Percentiles rank a stretch among this genome's conserved stretches.
Evolutionary conservation across 2,888 invertebrate genomes (phyloP).

Genomic region (Cantharis rustica): DNA sequence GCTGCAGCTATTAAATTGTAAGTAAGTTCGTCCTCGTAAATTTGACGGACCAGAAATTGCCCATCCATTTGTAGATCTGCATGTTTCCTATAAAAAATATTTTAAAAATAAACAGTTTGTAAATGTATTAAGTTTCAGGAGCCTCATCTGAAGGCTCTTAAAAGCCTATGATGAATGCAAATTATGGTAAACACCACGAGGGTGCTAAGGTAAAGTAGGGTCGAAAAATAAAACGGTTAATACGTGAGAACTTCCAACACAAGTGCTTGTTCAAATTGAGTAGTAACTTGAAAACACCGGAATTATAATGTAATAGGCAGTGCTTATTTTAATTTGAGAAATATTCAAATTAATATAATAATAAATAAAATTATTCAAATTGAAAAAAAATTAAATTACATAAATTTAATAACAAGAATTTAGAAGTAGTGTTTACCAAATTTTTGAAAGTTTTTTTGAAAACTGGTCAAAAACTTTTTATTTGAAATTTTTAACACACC

Average conservation of each 20-base stretch:
- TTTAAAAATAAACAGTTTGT: constrained; percentile 1
- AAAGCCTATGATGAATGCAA: background rate
- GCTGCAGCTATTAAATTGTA: constrained; percentile 93
- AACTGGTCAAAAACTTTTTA: too few species aligned
- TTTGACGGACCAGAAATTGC: constrained; percentile 90
- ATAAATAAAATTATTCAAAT: background rate
- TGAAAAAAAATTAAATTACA: too few species aligned
- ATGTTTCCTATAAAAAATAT: constrained; percentile 72
- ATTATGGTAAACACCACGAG: background rate
- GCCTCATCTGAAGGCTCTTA: background rate
- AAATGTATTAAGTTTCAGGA: background rate
- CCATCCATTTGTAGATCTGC: constrained; percentile 95
- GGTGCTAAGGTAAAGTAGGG: background rate
- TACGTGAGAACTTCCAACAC: background rate
- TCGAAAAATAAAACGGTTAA: background rate
- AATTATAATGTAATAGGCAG: too few species aligned
- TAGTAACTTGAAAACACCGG: background rate
- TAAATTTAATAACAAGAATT: too few species aligned
- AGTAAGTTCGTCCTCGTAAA: constrained; percentile 94
- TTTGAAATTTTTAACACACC: too few species aligned
- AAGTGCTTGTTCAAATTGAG: background rate
- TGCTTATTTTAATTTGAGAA: too few species aligned
- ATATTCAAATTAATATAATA: too few species aligned
- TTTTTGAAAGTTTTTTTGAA: too few species aligned
- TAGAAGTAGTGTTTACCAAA: too few species aligned